A percentile compares a stretch with the other conserved stretches of the same genome.
phyloP scores from a whole-genome alignment of 2,113 vertebrate genomes.

The Clarias macrocephalus region DNA sequence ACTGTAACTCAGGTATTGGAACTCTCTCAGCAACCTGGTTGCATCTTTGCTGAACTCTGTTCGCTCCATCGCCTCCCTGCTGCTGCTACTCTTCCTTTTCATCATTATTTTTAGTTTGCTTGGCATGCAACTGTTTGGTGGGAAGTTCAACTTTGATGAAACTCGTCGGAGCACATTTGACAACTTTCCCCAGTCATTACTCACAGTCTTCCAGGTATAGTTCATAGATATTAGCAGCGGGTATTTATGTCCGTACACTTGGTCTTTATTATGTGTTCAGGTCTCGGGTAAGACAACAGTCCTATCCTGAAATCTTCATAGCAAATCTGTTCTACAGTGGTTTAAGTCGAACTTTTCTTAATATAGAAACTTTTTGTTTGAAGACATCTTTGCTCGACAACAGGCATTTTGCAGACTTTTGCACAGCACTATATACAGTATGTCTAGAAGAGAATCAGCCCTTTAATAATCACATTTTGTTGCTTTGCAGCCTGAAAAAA shows the following conservation, averaged over 20 bases:
- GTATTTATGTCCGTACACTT: too few relatives aligned
- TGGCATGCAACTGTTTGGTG: slow-evolving; percentile 98
- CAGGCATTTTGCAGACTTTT: too few relatives aligned
- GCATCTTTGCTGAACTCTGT: slow-evolving; percentile 96
- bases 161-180: slow-evolving; percentile 95
- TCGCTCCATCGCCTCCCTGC: slow-evolving; percentile 95
- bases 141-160: slow-evolving; percentile 98
- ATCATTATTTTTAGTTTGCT: slow-evolving; percentile 99
- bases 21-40: slow-evolving; percentile 97
- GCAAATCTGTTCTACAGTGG: too few relatives aligned
- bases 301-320: background rate
- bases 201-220: slow-evolving; percentile 96
- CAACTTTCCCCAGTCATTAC: slow-evolving; percentile 97
- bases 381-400: too few relatives aligned
- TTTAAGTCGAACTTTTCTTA: too few relatives aligned
- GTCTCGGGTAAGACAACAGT: background rate
- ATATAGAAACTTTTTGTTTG: too few relatives aligned
- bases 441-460: too few relatives aligned
- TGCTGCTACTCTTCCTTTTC: slow-evolving; percentile 98
- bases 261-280: background rate
- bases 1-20: slow-evolving; percentile 90
- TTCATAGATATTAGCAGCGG: background rate
- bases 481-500: too few relatives aligned
- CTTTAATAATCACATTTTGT: too few relatives aligned
- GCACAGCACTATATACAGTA: too few relatives aligned